Conservation (phyloP, 2,113 vertebrate genomes). For the Todiramphus saurophagus region DNA sequence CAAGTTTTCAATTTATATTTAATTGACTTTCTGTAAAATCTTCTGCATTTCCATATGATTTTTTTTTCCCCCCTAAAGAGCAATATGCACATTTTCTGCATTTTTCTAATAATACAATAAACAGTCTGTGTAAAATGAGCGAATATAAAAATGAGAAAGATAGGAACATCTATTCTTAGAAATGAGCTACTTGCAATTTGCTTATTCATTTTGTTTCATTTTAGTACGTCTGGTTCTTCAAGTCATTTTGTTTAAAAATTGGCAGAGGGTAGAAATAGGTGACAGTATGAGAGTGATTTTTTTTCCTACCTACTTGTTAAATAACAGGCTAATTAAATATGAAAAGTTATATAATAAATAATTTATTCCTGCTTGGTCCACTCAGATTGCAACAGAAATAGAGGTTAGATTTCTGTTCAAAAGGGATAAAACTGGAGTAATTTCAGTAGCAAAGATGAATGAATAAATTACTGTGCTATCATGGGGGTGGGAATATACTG, state of each 20-base stretch:
- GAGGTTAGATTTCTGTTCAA: background rate
- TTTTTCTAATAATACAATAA: background rate
- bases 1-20: background rate
- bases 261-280: background rate
- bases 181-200: background rate
- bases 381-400: background rate
- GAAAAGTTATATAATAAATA: background rate
- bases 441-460: background rate
- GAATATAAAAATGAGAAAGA: background rate
- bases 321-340: background rate
- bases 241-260: background rate
- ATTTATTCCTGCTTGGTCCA: background rate
- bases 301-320: background rate
- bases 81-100: background rate
- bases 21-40: conserved; percentile 17
- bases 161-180: background rate
- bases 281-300: background rate
- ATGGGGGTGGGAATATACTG: fast-evolving
- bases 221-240: background rate
- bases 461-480: background rate
- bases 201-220: background rate
- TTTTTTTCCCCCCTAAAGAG: background rate
- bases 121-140: background rate
- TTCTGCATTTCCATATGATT: background rate
- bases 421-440: background rate